These are phyloP conservation scores for Sinocyclocheilus grahami DNA, from an alignment of 2,113 vertebrate genomes.

Conservation along the genomic window DNA sequence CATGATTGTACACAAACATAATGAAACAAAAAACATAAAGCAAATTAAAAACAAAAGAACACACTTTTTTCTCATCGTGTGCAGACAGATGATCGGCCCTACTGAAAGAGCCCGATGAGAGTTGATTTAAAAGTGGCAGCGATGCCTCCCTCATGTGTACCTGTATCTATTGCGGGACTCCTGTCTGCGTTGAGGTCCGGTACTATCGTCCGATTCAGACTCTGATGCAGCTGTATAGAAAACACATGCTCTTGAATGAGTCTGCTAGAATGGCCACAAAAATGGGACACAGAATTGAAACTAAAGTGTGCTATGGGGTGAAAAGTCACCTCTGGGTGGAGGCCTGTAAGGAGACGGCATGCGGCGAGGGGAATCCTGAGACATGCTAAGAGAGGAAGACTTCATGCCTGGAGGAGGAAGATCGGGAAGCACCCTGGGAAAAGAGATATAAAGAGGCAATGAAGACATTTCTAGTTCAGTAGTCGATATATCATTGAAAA, in stretches of 20 bases:
- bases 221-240: conserved; percentile 68
- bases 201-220: conserved; percentile 73
- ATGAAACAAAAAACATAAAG: conserved; percentile 15
- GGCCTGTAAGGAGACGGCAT: conserved; percentile 70
- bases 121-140: too few relatives aligned
- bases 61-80: conserved; percentile 14
- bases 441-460: not conserved
- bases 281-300: not conserved
- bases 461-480: not conserved
- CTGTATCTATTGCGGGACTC: conserved; percentile 79
- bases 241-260: not conserved
- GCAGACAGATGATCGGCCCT: conserved; percentile 54
- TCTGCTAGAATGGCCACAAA: not conserved
- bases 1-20: conserved; percentile 58
- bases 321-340: conserved; percentile 66
- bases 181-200: conserved; percentile 65
- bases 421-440: conserved; percentile 73
- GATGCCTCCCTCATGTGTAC: conserved; percentile 72
- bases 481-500: not conserved
- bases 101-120: too few relatives aligned
- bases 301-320: not conserved
- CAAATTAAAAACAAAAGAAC: conserved; percentile 37
- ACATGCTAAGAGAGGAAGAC: conserved; percentile 63
- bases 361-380: conserved; percentile 63
- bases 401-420: conserved; percentile 56